phyloP scores from a whole-genome alignment of 2,113 vertebrate genomes.

The Ctenodactylus gundi region DNA sequence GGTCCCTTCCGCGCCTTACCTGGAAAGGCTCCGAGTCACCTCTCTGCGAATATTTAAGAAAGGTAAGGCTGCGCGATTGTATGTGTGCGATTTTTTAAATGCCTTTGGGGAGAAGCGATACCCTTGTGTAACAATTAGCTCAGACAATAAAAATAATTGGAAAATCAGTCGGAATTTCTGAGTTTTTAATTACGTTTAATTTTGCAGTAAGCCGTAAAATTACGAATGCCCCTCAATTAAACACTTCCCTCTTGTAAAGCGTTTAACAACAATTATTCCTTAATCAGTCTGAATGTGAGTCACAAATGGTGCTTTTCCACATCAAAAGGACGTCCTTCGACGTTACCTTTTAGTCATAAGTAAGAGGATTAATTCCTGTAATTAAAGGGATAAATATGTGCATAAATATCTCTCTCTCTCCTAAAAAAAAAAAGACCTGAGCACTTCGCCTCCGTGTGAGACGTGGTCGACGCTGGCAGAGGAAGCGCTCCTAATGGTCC shows the following conservation, averaged over 20 bases:
- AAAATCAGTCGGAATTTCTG: slow-evolving; percentile 84
- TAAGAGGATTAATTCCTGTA: slow-evolving; percentile 89
- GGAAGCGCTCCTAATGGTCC: not conserved
- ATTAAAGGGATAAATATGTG: slow-evolving; percentile 88
- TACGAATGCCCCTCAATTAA: slow-evolving; percentile 86
- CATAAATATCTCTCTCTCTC: slow-evolving; percentile 83
- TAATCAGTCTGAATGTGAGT: slow-evolving; percentile 86
- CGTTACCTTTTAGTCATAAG: slow-evolving; percentile 87
- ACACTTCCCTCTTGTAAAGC: slow-evolving; percentile 86
- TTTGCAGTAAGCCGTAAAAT: slow-evolving; percentile 85
- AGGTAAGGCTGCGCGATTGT: not conserved
- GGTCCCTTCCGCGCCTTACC: slow-evolving; percentile 41
- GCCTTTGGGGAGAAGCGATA: slow-evolving; percentile 76
- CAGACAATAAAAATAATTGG: slow-evolving; percentile 87
- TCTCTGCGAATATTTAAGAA: slow-evolving; percentile 55
- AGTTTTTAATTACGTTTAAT: slow-evolving; percentile 86
- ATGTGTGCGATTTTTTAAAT: not conserved
- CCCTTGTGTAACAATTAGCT: slow-evolving; percentile 82
- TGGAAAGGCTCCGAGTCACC: not conserved
- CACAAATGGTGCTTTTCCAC: slow-evolving; percentile 86
- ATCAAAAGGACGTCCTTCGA: slow-evolving; percentile 85
- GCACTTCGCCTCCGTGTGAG: slow-evolving; percentile 65
- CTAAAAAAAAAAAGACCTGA: not conserved
- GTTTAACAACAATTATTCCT: slow-evolving; percentile 88
- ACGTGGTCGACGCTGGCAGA: slow-evolving; percentile 34